These are phyloP conservation scores for Zaprionus camerounensis DNA, from an alignment of 1,140 invertebrate genomes.

Conservation along the genomic window DNA sequence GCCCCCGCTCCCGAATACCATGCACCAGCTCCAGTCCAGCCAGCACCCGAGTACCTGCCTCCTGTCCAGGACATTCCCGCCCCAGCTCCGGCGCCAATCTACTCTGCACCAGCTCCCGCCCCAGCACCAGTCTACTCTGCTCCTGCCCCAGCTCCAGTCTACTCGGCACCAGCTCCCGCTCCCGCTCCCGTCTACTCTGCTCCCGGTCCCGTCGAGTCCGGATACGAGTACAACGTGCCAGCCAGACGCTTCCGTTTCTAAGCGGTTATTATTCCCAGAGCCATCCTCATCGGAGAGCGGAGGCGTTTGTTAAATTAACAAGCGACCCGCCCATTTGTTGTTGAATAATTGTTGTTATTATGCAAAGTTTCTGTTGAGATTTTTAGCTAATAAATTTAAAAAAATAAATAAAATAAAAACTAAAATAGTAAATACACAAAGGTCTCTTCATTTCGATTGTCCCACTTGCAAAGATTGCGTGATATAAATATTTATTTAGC, in stretches of 20 bases:
- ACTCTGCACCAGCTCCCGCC: constrained; percentile 40
- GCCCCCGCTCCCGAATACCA: constrained; percentile 59
- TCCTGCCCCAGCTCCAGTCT: constrained; percentile 29
- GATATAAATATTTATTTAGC: not conserved
- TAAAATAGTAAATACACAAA: constrained; percentile 56
- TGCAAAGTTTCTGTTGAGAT: constrained; percentile 79
- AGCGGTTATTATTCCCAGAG: constrained; percentile 22
- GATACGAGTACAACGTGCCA: constrained; percentile 76
- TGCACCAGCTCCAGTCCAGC: constrained; percentile 48
- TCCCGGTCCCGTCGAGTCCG: constrained; percentile 43
- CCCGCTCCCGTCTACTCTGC: constrained; percentile 52
- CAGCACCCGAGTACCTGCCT: constrained; percentile 42
- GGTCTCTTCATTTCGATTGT: constrained; percentile 31
- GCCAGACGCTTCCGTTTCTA: constrained; percentile 81
- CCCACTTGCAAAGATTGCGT: constrained; percentile 19
- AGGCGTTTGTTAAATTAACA: constrained; percentile 72
- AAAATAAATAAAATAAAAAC: constrained; percentile 45
- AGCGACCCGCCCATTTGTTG: constrained; percentile 56
- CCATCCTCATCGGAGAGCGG: constrained; percentile 29
- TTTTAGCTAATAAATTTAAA: constrained; percentile 71
- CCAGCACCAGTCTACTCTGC: constrained; percentile 51
- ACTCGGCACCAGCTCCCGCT: constrained; percentile 46
- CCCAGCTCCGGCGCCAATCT: constrained; percentile 42
- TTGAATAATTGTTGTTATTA: constrained; percentile 80
- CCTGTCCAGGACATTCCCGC: constrained; percentile 29